Evolutionary conservation across 2,113 vertebrate genomes (phyloP).

Genomic region (Chamaetylas fuelleborni): DNA sequence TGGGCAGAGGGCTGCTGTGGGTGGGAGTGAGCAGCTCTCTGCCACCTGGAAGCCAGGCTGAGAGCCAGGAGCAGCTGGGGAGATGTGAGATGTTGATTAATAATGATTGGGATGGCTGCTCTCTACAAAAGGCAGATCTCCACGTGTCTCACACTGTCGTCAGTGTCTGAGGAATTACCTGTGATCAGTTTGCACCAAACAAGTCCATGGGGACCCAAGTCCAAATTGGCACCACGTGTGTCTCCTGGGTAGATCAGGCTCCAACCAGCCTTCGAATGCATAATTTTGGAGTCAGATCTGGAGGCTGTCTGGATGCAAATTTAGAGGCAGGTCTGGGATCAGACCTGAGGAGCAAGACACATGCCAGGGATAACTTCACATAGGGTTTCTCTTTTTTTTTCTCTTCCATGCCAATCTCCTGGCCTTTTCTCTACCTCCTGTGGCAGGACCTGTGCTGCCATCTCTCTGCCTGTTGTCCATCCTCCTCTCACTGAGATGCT

Average conservation of each 20-base stretch:
- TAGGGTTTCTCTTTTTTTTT: not conserved
- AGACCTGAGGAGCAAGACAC: not conserved
- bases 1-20: not conserved
- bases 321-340: not conserved
- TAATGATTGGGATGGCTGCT: not conserved
- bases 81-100: not conserved
- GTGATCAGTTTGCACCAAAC: not conserved
- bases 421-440: not conserved
- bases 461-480: not conserved
- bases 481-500: not conserved
- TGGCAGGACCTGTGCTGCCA: not conserved
- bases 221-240: not conserved
- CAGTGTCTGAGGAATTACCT: not conserved
- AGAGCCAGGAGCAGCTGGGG: not conserved
- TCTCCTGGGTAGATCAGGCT: not conserved
- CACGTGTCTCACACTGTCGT: fast-evolving
- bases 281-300: not conserved
- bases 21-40: not conserved
- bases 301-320: not conserved
- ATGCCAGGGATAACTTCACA: not conserved
- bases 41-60: not conserved
- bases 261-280: not conserved
- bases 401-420: not conserved
- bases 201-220: not conserved
- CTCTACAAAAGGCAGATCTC: not conserved